A percentile compares a stretch with the other conserved stretches of the same genome.
These are phyloP conservation scores for Sardina pilchardus DNA, from an alignment of 2,113 vertebrate genomes.

Conservation along the genomic window DNA sequence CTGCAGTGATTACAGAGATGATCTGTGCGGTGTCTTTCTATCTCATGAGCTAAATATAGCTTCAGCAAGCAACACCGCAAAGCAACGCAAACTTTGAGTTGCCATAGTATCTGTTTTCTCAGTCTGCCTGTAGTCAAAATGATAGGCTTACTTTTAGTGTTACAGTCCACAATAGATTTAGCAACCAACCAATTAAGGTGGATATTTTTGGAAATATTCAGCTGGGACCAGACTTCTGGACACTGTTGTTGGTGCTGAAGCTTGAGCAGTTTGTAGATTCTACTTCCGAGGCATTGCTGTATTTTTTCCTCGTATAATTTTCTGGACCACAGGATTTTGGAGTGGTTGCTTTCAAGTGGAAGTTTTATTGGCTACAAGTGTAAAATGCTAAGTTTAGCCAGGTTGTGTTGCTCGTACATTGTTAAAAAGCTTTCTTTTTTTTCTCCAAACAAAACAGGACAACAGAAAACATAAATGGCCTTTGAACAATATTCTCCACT, in stretches of 20 bases:
- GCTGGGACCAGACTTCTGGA: background rate
- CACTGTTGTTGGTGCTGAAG: background rate
- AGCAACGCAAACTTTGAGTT: background rate
- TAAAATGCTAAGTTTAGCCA: background rate
- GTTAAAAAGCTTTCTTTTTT: background rate
- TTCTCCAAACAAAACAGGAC: background rate
- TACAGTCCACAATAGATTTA: background rate
- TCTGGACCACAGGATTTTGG: background rate
- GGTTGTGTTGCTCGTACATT: background rate
- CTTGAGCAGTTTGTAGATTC: background rate
- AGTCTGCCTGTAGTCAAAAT: background rate
- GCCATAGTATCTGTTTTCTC: background rate
- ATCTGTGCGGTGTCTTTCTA: background rate
- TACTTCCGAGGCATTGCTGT: background rate
- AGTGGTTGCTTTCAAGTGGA: constrained; percentile 1
- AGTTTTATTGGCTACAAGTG: background rate
- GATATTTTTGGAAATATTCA: background rate
- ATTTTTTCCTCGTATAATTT: background rate
- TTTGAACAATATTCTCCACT: background rate
- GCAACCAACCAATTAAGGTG: background rate
- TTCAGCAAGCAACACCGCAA: background rate
- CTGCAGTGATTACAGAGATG: background rate
- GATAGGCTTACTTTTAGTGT: background rate
- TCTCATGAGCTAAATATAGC: background rate
- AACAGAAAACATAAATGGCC: background rate